Evolutionary conservation across 92 coral and sea anemone genomes (phyloP), one percentile per base, ranked within the genome.

Genomic region (Bergia sp.): DNA sequence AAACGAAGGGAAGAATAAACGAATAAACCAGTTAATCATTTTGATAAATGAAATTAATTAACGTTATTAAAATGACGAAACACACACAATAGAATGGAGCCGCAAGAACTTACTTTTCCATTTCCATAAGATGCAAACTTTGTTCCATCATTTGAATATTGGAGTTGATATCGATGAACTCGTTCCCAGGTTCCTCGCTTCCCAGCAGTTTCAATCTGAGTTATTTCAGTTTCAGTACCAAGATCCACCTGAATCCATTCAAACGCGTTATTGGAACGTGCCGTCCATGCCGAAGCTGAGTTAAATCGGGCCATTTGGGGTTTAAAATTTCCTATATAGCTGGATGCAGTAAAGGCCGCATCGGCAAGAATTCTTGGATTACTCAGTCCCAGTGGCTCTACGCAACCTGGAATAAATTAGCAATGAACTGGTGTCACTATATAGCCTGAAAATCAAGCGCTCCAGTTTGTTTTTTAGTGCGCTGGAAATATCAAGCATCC

Each of bases 221-320:
- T 74, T 41, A 74, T 36, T 7, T 1, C 29, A 11, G 78, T 74
- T 74, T 37, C 21, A 16, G 44, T 41, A 13, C 78, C 47, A 37
- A 74, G 78, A 74, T 74, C 23, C 20, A 74, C 78, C 44, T 74
- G 78, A 3, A 74, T 16, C 78, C 78, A 74, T 5, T 74, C 7
- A 72, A 16, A 72, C 7, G 45, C 1, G 11, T 41, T 2, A 12
- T 13, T 74, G 8, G 1, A 0, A 5, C 0, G 1, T 13, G 78
- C 7, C 78, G 43, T 74, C 78, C 78, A 74, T 13, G 23, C 78
- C 12, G 21, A 37, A 41, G 8, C 8, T 2, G 78, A 74, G 16
- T 41, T 29, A 11, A 41, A n/a, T 2, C 78, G 78, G 21, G 78
- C 78, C 44, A 38, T 37, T 13, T 38, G 0, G 1, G 78, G 78